phyloP scores from a whole-genome alignment of 2,888 invertebrate species.

The Orthonychiurus folsomi region DNA sequence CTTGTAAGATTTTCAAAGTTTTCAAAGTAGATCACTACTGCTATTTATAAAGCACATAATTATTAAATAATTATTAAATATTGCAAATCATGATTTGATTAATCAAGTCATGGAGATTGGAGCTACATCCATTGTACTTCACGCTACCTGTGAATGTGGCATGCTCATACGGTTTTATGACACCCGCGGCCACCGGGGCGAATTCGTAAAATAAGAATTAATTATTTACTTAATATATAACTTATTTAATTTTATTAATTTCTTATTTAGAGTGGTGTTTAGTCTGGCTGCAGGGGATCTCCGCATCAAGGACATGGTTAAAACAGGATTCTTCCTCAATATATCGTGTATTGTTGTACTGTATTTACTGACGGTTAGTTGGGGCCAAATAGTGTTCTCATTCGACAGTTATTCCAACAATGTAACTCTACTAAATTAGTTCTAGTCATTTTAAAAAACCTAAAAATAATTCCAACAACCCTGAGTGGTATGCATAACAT shows the following conservation, averaged over 20 bases:
- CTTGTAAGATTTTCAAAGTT: constrained; percentile 51
- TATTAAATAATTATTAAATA: too few relatives aligned
- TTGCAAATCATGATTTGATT: not conserved
- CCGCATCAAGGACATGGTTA: constrained; percentile 27
- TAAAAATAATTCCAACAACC: too few relatives aligned
- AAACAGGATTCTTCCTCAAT: constrained; percentile 21
- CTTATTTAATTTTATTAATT: too few relatives aligned
- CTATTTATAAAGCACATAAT: too few relatives aligned
- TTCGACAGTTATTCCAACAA: not conserved
- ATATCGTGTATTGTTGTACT: constrained; percentile 18
- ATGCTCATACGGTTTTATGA: constrained; percentile 63
- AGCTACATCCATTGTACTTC: constrained; percentile 74
- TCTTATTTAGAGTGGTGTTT: constrained; percentile 47
- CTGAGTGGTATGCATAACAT: too few relatives aligned
- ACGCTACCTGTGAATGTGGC: constrained; percentile 81
- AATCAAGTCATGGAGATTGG: constrained; percentile 57
- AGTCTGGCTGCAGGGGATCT: constrained; percentile 68
- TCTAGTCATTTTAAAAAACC: not conserved
- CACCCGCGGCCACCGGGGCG: not conserved
- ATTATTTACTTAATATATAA: too few relatives aligned
- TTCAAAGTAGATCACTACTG: not conserved
- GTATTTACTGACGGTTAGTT: constrained; percentile 17
- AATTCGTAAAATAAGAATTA: constrained; percentile 46
- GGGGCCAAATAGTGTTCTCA: constrained; percentile 12
- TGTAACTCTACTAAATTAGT: too few relatives aligned